Conservation (phyloP, 2,113 vertebrate species). For the Butastur rufipennis region DNA sequence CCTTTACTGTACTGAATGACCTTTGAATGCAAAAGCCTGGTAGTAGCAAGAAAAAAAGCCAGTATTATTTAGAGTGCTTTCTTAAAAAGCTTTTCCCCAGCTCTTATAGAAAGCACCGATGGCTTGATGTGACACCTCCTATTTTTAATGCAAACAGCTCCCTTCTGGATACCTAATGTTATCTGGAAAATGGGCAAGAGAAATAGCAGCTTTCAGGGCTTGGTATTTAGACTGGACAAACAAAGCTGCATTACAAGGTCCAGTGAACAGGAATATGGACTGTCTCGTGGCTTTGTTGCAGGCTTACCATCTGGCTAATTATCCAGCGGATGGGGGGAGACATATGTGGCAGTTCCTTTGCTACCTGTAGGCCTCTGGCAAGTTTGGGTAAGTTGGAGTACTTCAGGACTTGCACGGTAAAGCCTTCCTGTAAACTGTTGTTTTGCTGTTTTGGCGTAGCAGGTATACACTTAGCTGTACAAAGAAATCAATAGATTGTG, state of each 20-base stretch:
- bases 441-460: background rate
- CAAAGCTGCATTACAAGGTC: constrained; percentile 57
- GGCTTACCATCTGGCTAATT: constrained; percentile 36
- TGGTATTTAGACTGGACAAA: constrained; percentile 64
- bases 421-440: background rate
- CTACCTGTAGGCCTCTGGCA: background rate
- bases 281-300: constrained; percentile 29
- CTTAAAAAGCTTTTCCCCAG: background rate
- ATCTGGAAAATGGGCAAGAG: constrained; percentile 4
- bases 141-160: constrained; percentile 47
- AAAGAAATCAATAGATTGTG: background rate
- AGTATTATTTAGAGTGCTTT: background rate
- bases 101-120: background rate
- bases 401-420: background rate
- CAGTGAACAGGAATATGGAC: constrained; percentile 24
- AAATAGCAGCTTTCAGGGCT: constrained; percentile 44
- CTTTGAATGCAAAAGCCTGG: background rate
- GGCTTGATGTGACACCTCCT: constrained; percentile 50
- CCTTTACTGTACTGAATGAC: background rate
- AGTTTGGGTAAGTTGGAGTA: background rate
- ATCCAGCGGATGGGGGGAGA: background rate
- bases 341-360: background rate
- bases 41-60: background rate
- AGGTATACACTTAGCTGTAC: background rate
- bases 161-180: constrained; percentile 32